Evolutionary conservation across 2,113 vertebrate species (phyloP), one percentile per base, ranked within the genome.

Genomic region (Oryzias curvinotus): DNA sequence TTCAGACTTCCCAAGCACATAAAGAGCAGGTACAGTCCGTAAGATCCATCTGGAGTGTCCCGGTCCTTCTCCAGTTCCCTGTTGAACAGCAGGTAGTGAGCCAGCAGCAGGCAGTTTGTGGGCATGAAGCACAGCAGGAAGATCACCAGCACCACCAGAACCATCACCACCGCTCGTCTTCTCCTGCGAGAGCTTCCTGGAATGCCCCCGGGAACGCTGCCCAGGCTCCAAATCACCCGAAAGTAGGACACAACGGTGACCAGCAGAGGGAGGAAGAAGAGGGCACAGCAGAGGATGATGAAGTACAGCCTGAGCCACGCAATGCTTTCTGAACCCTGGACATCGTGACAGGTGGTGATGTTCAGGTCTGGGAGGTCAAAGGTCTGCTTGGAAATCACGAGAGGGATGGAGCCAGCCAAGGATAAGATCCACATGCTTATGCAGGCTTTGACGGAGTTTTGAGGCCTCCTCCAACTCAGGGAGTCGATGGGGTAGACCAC

Each of bases 401-500:
- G 91, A 1, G 96, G 96, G 23, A 91, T 52, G 10, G 94, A 92
- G 0, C 93, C 94, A 0, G 59, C 59, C 1, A 95, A 28, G 1
- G 96, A 93, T 7, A 95, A 1, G 0, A 91, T 23, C 97, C 97
- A 99, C 80, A 94, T 92, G 71, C 87, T 48, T 0, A 78, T 28
- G 14, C 96, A 98, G 2, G 89, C 73, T 7, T 90, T 26, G 0
- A 74, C 57, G 0, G 96, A 88, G 15, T 89, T 88, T 1, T 78
- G 45, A 0, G 92, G 68, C 0, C 90, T 93, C 2, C 96, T 93
- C 96, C 96, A 98, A 0, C 88, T 74, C 16, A 98, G 90, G 1
- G 96, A 94, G 47, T 91, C 65, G 6, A 98, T 96, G 4, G 97
- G 97, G 57, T 96, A 96, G 47, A 96, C 96, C 19, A 99, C 94